These are phyloP conservation scores for Ailurus styani DNA, from an alignment of 2,113 vertebrate genomes.

Conservation along the genomic window DNA sequence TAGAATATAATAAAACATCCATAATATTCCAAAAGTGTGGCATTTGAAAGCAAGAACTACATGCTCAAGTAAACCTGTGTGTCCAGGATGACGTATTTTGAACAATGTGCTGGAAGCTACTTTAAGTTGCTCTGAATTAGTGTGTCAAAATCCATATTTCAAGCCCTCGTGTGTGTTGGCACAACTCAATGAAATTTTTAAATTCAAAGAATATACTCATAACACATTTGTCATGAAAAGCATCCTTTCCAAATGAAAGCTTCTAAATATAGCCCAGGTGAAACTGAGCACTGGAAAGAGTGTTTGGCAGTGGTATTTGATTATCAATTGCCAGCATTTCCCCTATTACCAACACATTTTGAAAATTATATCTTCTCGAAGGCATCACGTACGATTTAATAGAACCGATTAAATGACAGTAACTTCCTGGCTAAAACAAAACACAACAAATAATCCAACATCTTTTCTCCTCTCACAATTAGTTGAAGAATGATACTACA, in stretches of 20 bases:
- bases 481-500: not conserved
- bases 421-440: constrained; percentile 31
- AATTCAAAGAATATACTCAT: constrained; percentile 19
- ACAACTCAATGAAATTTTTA: constrained; percentile 41
- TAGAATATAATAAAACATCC: not conserved
- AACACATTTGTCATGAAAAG: constrained; percentile 28
- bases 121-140: constrained; percentile 46
- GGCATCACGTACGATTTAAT: not conserved
- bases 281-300: not conserved
- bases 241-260: constrained; percentile 28
- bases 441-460: not conserved
- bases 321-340: not conserved
- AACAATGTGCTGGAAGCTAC: constrained; percentile 33
- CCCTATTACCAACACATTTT: not conserved
- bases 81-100: constrained; percentile 14
- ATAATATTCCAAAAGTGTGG: not conserved
- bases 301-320: not conserved
- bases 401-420: not conserved
- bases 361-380: constrained; percentile 16
- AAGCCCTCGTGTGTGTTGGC: constrained; percentile 2
- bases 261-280: constrained; percentile 57
- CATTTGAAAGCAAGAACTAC: not conserved
- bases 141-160: constrained; percentile 32
- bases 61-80: not conserved
- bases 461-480: not conserved